A percentile compares a stretch with the other conserved stretches of the same genome.
Evolutionary conservation across 2,888 invertebrate genomes (phyloP).

Genomic region (Keiferia lycopersicella): DNA sequence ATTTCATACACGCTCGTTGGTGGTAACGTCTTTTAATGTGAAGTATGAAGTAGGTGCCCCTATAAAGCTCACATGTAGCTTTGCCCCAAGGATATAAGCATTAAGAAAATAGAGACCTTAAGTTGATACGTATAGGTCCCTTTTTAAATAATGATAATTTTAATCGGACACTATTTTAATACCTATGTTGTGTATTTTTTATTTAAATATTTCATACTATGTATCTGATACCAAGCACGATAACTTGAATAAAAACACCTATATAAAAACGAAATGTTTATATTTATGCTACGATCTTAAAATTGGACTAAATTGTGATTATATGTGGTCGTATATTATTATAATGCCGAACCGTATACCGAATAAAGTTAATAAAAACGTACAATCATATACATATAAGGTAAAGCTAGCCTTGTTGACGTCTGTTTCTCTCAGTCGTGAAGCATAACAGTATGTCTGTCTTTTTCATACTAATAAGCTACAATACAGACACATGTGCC

Average conservation of each 20-base stretch:
- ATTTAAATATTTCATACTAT: background rate
- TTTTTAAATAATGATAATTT: background rate
- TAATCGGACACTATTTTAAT: background rate
- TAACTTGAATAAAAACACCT: background rate
- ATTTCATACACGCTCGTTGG: conserved; percentile 20
- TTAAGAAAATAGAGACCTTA: background rate
- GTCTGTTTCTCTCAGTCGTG: conserved; percentile 62
- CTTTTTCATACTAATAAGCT: conserved; percentile 74
- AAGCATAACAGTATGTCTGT: conserved; percentile 54
- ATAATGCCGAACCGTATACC: conserved; percentile 73
- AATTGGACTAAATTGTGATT: conserved; percentile 61
- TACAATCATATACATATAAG: conserved; percentile 76
- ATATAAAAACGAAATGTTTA: conserved; percentile 14
- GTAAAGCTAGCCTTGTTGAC: conserved; percentile 76
- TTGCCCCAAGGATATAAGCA: background rate
- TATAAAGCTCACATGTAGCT: conserved; percentile 6
- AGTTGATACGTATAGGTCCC: background rate
- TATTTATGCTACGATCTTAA: conserved; percentile 48
- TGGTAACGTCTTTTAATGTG: conserved; percentile 16
- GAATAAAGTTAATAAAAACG: conserved; percentile 78
- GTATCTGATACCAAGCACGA: background rate
- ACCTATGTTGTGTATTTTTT: background rate
- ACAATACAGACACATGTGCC: conserved; percentile 47
- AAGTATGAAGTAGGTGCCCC: background rate
- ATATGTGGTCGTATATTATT: conserved; percentile 71